Conservation (phyloP, 1,140 invertebrate species). For the Sitobion miscanthi region DNA sequence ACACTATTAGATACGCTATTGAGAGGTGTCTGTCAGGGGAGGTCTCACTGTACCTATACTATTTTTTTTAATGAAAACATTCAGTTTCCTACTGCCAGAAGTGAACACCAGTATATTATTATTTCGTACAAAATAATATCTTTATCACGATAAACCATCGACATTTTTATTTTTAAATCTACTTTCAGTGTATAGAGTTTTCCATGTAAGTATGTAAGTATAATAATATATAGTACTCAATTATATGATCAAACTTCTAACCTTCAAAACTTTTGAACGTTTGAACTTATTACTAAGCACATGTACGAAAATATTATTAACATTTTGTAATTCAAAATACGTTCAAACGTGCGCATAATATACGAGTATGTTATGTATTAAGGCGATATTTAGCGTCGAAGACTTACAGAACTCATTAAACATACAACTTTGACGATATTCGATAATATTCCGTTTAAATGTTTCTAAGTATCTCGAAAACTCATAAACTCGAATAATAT, state of each 20-base stretch:
- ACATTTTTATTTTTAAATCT: background rate
- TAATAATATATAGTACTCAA: background rate
- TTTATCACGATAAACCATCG: background rate
- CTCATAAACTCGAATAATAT: background rate
- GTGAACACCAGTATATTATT: background rate
- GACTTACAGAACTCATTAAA: constrained; percentile 1
- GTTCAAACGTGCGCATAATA: background rate
- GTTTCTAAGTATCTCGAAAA: background rate
- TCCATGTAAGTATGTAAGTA: background rate
- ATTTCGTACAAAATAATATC: background rate
- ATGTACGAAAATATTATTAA: background rate
- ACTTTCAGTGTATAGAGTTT: background rate
- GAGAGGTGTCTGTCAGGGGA: too few species aligned
- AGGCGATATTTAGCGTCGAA: background rate
- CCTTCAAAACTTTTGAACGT: background rate
- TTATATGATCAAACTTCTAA: constrained; percentile 7
- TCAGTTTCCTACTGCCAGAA: background rate
- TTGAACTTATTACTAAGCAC: background rate
- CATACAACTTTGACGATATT: constrained; percentile 5
- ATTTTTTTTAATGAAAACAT: background rate
- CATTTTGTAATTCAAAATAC: background rate
- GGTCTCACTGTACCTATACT: too few species aligned
- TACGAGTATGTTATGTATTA: background rate
- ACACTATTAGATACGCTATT: too few species aligned
- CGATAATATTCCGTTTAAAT: background rate